Percentiles rank a stretch among this genome's conserved stretches.
Evolutionary conservation across 2,113 vertebrate genomes (phyloP).

Genomic region (Rhipidura dahli): DNA sequence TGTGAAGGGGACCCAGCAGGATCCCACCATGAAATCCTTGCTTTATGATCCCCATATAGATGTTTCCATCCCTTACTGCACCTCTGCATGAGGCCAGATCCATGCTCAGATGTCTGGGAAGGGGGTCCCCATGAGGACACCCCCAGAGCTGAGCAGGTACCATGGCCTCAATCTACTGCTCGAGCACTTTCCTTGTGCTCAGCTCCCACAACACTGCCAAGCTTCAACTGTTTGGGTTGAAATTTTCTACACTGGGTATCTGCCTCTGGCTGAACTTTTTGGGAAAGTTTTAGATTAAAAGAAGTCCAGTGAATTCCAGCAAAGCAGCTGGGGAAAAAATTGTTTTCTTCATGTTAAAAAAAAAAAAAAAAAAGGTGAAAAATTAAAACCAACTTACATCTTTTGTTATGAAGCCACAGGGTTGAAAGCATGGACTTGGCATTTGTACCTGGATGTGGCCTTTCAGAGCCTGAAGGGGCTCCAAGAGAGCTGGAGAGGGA

Average conservation of each 20-base stretch:
- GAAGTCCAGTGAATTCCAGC: neutral
- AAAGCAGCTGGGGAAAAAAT: neutral
- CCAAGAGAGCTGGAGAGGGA: neutral
- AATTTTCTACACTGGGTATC: conserved; percentile 35
- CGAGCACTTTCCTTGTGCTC: neutral
- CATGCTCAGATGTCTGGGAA: neutral
- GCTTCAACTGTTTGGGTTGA: conserved; percentile 12
- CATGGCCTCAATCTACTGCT: neutral
- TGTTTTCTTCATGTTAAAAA: neutral
- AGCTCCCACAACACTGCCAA: neutral
- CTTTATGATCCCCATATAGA: fast-evolving
- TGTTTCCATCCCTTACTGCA: neutral
- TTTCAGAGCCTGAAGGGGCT: neutral
- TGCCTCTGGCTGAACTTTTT: neutral
- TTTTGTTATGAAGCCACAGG: neutral
- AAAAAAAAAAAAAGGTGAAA: neutral
- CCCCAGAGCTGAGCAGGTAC: neutral
- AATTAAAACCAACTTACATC: neutral
- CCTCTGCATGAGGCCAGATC: neutral
- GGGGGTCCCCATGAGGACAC: neutral
- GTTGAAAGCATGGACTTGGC: neutral
- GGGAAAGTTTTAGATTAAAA: neutral
- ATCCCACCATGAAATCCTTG: neutral
- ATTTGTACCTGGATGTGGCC: neutral
- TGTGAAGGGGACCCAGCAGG: neutral